These are phyloP conservation scores for Lepisosteus oculatus DNA, from an alignment of 2,113 vertebrate genomes.

Conservation along the genomic window DNA sequence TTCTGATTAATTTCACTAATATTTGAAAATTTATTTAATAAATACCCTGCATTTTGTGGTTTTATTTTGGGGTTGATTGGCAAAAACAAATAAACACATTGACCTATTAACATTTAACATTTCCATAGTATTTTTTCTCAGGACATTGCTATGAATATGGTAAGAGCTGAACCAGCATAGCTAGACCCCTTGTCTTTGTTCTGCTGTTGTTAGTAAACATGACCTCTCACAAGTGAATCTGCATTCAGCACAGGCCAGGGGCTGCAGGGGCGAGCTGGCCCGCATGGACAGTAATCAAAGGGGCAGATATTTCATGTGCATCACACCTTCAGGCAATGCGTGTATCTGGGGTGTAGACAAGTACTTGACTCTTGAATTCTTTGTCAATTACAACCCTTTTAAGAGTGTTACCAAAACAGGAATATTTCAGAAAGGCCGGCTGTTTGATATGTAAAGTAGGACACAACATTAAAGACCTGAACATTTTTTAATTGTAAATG, in stretches of 20 bases:
- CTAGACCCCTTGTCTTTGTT: conserved; percentile 55
- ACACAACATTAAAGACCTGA: too few species aligned
- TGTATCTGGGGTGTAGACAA: conserved; percentile 37
- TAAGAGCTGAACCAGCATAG: conserved; percentile 12
- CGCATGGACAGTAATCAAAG: conserved; percentile 44
- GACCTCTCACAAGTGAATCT: conserved; percentile 40
- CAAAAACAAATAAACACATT: too few species aligned
- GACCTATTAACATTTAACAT: too few species aligned
- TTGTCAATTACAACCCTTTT: conserved; percentile 48
- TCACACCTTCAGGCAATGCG: conserved; percentile 47
- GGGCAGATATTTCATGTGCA: conserved; percentile 53
- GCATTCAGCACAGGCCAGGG: conserved; percentile 36
- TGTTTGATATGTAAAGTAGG: not conserved
- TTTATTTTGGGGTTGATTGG: too few species aligned
- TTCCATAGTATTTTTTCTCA: too few species aligned
- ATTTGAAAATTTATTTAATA: too few species aligned
- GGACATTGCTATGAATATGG: too few species aligned
- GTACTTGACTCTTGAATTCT: conserved; percentile 42
- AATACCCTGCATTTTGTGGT: too few species aligned
- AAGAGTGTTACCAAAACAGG: not conserved
- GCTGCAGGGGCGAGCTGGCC: conserved; percentile 58
- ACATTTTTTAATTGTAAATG: too few species aligned
- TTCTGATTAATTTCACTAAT: too few species aligned
- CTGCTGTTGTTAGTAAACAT: conserved; percentile 42
- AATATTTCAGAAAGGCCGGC: not conserved